Conservation (phyloP, 2,888 invertebrate genomes). For the Spialia ferax region DNA sequence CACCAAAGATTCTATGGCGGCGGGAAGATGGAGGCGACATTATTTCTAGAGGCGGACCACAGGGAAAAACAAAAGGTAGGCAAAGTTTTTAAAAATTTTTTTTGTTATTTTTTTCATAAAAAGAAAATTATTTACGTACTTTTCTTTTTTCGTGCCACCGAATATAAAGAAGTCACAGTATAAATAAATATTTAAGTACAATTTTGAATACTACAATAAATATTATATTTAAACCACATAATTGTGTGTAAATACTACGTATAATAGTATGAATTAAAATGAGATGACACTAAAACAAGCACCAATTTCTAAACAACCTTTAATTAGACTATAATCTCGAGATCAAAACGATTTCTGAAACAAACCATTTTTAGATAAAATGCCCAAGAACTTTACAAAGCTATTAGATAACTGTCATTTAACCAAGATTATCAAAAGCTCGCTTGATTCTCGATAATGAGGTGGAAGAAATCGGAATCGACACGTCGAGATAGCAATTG, state of each 20-base stretch:
- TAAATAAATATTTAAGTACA: no score
- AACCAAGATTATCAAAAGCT: conserved; percentile 16
- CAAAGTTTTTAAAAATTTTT: no score
- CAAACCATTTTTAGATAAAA: neutral
- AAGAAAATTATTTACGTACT: no score
- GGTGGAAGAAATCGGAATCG: conserved; percentile 30
- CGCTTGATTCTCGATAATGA: conserved; percentile 28
- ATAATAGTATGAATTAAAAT: no score
- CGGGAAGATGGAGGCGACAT: conserved; percentile 95
- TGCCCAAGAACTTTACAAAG: neutral
- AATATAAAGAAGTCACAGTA: no score
- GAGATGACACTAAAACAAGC: neutral
- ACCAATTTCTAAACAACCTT: neutral
- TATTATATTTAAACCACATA: no score
- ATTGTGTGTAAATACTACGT: no score
- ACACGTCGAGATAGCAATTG: conserved; percentile 24
- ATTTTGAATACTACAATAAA: no score
- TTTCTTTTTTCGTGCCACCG: no score
- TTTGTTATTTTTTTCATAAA: no score
- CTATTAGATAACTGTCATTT: conserved; percentile 8
- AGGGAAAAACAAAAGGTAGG: conserved; percentile 91
- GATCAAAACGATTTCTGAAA: neutral
- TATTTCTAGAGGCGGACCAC: conserved; percentile 90
- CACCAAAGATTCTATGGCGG: conserved; percentile 94
- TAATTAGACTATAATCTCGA: neutral